Percentiles rank a stretch among this genome's conserved stretches.
phyloP scores from a whole-genome alignment of 2,797 vertebrate species.

The Dipus sagitta region DNA sequence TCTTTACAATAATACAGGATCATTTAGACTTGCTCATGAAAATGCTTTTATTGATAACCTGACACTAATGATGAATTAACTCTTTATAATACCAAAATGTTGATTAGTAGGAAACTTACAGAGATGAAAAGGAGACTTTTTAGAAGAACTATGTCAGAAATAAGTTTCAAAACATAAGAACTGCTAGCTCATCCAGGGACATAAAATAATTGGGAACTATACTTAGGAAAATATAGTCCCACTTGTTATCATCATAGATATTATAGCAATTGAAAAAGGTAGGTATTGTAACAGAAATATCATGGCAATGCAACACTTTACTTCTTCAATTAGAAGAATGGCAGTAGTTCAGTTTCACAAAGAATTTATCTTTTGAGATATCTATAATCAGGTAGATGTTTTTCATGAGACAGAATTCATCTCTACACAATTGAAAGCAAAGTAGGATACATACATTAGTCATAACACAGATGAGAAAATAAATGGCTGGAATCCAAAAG shows the following conservation, averaged over 20 bases:
- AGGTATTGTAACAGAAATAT: conserved; percentile 41
- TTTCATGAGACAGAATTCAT: conserved; percentile 24
- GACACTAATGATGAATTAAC: conserved; percentile 68
- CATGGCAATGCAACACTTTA: conserved; percentile 9
- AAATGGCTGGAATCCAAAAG: conserved; percentile 23
- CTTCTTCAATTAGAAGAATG: conserved; percentile 34
- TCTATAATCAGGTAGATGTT: conserved; percentile 43
- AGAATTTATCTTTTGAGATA: conserved; percentile 24
- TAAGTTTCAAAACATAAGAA: conserved; percentile 2
- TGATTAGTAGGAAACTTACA: background rate
- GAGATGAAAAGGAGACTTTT: conserved; percentile 18
- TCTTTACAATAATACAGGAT: conserved; percentile 64
- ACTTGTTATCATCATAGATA: conserved; percentile 41
- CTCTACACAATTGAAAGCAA: background rate
- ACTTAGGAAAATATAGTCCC: background rate
- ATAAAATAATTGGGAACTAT: conserved; percentile 47
- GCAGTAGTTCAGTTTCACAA: conserved; percentile 45
- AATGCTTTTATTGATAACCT: conserved; percentile 71
- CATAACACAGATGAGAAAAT: conserved; percentile 10
- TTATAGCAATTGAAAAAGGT: conserved; percentile 27
- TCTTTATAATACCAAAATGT: conserved; percentile 36
- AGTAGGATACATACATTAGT: background rate
- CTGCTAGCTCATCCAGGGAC: background rate
- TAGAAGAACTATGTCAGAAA: conserved; percentile 13
- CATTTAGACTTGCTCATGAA: conserved; percentile 60